Evolutionary conservation across 1,140 invertebrate species (phyloP).

Genomic region (Polyergus mexicanus): DNA sequence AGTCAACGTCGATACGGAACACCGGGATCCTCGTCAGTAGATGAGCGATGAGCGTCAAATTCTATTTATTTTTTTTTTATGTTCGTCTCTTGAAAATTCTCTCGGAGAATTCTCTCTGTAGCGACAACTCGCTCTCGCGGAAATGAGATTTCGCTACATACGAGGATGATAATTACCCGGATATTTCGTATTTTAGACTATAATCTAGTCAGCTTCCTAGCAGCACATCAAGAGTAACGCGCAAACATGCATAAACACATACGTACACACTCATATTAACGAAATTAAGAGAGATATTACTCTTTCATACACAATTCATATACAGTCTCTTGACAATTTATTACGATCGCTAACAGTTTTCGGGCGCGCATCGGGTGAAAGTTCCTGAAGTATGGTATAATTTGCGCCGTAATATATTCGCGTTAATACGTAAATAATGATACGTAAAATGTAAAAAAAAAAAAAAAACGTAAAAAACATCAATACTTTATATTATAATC

Average conservation of each 20-base stretch:
- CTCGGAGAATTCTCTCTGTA: constrained; percentile 23
- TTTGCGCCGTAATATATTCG: constrained; percentile 25
- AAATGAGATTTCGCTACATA: constrained; percentile 18
- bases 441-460: constrained; percentile 54
- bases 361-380: constrained; percentile 14
- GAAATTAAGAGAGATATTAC: constrained; percentile 21
- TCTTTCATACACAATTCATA: constrained; percentile 22
- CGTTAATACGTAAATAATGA: constrained; percentile 47
- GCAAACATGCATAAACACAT: constrained; percentile 53
- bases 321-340: constrained; percentile 42
- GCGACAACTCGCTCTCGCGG: constrained; percentile 42
- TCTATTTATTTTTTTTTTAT: neutral
- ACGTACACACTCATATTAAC: constrained; percentile 62
- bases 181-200: constrained; percentile 81
- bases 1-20: constrained; percentile 77
- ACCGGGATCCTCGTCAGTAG: constrained; percentile 59
- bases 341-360: constrained; percentile 44
- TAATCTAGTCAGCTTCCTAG: constrained; percentile 87
- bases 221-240: constrained; percentile 82
- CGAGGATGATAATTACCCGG: constrained; percentile 55
- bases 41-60: neutral
- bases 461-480: no score
- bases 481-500: constrained; percentile 38
- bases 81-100: constrained; percentile 40
- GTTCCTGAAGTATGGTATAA: constrained; percentile 50